A percentile compares a stretch with the other conserved stretches of the same genome.
These are phyloP conservation scores for Diplogasteroides magnus DNA, from an alignment of 1,140 invertebrate genomes.

Conservation along the genomic window DNA sequence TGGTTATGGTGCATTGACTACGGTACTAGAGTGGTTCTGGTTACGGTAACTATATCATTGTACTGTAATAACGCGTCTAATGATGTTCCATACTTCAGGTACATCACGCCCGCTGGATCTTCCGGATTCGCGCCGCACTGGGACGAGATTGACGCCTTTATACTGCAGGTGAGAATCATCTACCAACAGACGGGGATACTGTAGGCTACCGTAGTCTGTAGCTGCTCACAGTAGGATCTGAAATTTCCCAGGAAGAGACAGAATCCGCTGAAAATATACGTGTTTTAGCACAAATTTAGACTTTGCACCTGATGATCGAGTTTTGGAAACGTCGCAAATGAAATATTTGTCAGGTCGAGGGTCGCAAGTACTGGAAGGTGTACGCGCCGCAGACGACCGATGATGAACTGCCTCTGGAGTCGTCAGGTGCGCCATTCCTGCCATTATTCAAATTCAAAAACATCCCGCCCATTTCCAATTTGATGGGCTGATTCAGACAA, in stretches of 20 bases:
- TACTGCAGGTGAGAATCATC: slow-evolving; percentile 70
- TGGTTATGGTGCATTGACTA: slow-evolving; percentile 19
- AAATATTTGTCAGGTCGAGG: slow-evolving; percentile 66
- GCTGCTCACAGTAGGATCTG: too few species aligned
- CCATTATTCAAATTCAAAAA: not conserved
- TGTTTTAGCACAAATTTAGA: too few species aligned
- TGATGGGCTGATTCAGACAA: slow-evolving; percentile 59
- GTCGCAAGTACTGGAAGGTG: slow-evolving; percentile 85
- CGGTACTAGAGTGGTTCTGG: not conserved
- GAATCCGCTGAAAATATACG: too few species aligned
- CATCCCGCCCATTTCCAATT: not conserved
- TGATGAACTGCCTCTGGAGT: slow-evolving; percentile 40
- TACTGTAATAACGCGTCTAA: not conserved
- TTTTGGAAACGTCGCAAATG: not conserved
- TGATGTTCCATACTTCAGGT: slow-evolving; percentile 57
- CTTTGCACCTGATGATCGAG: not conserved
- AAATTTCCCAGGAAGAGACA: not conserved
- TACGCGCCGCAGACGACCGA: slow-evolving; percentile 61
- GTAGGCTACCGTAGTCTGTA: too few species aligned
- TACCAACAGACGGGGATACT: too few species aligned
- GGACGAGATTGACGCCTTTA: slow-evolving; percentile 97
- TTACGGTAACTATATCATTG: not conserved
- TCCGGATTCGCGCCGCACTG: slow-evolving; percentile 97
- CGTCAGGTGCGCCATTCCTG: slow-evolving; percentile 18
- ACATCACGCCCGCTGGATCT: slow-evolving; percentile 85